Percentiles rank a stretch among this genome's conserved stretches.
Evolutionary conservation across 2,888 invertebrate genomes (phyloP).

Genomic region (Luperina nickerlii): DNA sequence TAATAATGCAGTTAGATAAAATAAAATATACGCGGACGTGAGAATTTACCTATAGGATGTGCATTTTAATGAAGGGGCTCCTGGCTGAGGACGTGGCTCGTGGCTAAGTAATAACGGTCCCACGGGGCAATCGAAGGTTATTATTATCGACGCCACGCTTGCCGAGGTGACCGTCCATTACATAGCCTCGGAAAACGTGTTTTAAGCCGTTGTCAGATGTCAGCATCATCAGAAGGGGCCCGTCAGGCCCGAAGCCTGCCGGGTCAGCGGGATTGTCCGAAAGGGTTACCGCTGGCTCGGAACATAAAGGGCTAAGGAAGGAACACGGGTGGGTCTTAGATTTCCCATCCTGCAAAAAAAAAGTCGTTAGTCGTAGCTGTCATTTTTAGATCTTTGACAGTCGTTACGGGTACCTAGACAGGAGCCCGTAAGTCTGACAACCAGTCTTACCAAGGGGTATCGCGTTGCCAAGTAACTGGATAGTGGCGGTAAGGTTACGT

Average conservation of each 20-base stretch:
- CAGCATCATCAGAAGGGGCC: no score
- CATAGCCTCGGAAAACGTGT: not conserved
- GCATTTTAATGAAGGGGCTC: slow-evolving; percentile 7
- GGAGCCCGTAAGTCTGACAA: no score
- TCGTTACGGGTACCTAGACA: not conserved
- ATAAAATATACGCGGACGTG: slow-evolving; percentile 60
- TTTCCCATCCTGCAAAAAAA: no score
- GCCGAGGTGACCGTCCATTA: not conserved
- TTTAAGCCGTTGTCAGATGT: not conserved
- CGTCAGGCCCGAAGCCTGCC: no score
- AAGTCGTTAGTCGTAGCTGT: not conserved
- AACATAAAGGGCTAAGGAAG: no score
- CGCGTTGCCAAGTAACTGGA: not conserved
- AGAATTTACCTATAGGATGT: slow-evolving; percentile 57
- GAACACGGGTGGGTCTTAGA: no score
- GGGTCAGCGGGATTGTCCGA: no score
- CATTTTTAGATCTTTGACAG: not conserved
- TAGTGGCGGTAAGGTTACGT: no score
- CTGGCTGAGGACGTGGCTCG: no score
- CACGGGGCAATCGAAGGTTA: not conserved
- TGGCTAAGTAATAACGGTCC: not conserved
- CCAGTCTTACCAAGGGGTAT: not conserved
- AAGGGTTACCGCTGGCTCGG: no score
- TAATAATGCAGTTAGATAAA: slow-evolving; percentile 67
- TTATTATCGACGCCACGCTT: not conserved